A percentile compares a stretch with the other conserved stretches of the same genome.
Evolutionary conservation across 2,113 vertebrate genomes (phyloP).

Genomic region (Tonatia bakeri): DNA sequence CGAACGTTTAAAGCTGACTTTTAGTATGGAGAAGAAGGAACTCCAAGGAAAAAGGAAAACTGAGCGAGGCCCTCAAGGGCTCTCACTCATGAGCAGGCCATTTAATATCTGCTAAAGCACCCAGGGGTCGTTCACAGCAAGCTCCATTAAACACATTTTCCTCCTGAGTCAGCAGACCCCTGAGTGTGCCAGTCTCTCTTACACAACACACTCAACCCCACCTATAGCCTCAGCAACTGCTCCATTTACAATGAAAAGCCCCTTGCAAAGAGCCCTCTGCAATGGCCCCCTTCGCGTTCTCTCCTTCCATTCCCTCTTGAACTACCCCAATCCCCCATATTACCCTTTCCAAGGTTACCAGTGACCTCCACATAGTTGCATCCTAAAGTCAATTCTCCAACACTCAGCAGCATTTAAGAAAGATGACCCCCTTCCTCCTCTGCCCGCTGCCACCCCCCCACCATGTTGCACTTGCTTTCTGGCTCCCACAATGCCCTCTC

Average conservation of each 20-base stretch:
- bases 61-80: background rate
- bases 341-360: background rate
- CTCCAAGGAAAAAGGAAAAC: background rate
- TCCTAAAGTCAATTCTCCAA: background rate
- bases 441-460: no score
- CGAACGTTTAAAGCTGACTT: background rate
- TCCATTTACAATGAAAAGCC: background rate
- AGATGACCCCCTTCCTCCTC: background rate
- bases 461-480: background rate
- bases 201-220: background rate
- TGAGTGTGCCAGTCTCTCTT: fast-evolving
- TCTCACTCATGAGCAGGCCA: background rate
- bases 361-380: background rate
- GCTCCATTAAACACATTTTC: background rate
- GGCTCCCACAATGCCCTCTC: background rate
- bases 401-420: background rate
- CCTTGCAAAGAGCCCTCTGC: background rate
- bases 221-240: background rate
- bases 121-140: background rate
- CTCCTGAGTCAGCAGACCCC: background rate
- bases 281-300: background rate
- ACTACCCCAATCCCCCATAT: background rate
- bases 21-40: background rate
- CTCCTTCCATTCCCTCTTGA: background rate
- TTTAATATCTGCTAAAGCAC: background rate